Base-by-base conservation (phyloP, 2,113 vertebrate species). In the Gracilinanus agilis region DNA sequence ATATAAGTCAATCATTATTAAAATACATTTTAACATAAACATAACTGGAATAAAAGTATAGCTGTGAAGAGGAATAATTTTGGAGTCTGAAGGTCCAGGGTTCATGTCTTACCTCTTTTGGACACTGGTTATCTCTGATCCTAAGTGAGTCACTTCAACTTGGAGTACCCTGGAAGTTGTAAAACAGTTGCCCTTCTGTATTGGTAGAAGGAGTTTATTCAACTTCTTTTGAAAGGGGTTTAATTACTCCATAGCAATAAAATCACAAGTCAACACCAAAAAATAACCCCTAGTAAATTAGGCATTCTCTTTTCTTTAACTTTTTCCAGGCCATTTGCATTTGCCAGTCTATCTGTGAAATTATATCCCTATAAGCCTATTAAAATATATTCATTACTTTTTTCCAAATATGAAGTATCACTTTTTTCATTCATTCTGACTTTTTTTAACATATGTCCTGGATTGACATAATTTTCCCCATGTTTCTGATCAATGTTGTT, bases 281-380 rank as follows among this genome's bases (percentile, higher is more conserved):
- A 75, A 75, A 8, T 75, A 75, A 75, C n/a, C 34, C 3, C 34
- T 13, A 5, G n/a, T 75, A 75, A 61, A 58, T 56, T 24, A 34
- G 34, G 56, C n/a, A n/a, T 19, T 75, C 5, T n/a, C 4, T 75
- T 75, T 93, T 93, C 90, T 75, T 95, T 95, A 6, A 58, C 90
- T 96, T 96, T 91, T 83, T 93, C 9, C 67, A 75, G 16, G 5
- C 67, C 34, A n/a, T 95, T 93, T 95, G 24, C 92, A 29, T 93
- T 94, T 90, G 92, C 94, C 7, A 61, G 94, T 40, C 19, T 91
- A 0, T 90, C 19, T 93, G 58, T 96, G 61, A 94, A 53, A 23
- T 53, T 94, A 21, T 91, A n/a, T 40, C 83, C 40, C 56, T 55
- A 92, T 54, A 53, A 92, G 6, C 9, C 25, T 24, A 58, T 91